Evolutionary conservation across 2,888 invertebrate genomes (phyloP).

Genomic region (Monopis laevigella): DNA sequence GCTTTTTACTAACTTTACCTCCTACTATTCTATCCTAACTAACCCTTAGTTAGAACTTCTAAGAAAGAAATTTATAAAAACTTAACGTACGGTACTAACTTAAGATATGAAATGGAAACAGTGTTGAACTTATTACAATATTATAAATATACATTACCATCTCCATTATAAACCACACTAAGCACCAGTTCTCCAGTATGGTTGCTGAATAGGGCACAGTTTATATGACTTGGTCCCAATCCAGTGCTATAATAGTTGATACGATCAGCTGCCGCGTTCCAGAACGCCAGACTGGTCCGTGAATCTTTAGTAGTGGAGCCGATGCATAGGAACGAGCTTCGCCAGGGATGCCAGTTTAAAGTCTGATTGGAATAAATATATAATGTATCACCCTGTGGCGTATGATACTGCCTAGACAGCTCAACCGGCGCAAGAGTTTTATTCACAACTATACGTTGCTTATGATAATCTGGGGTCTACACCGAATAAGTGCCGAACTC

Average conservation of each 20-base stretch:
- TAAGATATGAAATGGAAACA: too few relatives aligned
- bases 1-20: not conserved
- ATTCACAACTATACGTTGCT: too few relatives aligned
- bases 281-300: constrained; percentile 33
- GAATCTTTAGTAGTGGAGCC: constrained; percentile 28
- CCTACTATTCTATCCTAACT: not conserved
- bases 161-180: constrained; percentile 23
- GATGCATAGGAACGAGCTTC: constrained; percentile 44
- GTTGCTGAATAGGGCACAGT: constrained; percentile 51
- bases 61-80: too few relatives aligned
- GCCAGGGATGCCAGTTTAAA: constrained; percentile 57
- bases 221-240: constrained; percentile 31
- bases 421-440: too few relatives aligned
- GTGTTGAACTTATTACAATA: not conserved
- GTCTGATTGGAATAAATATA: too few relatives aligned
- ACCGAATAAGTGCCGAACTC: too few relatives aligned
- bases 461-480: too few relatives aligned
- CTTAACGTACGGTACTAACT: too few relatives aligned
- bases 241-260: constrained; percentile 24
- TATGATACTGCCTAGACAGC: too few relatives aligned
- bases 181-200: constrained; percentile 53
- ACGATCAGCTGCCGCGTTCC: constrained; percentile 35
- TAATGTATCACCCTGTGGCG: too few relatives aligned
- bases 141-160: not conserved
- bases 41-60: not conserved